Conservation (phyloP, 1,140 invertebrate genomes). For the Palaemon carinicauda region DNA sequence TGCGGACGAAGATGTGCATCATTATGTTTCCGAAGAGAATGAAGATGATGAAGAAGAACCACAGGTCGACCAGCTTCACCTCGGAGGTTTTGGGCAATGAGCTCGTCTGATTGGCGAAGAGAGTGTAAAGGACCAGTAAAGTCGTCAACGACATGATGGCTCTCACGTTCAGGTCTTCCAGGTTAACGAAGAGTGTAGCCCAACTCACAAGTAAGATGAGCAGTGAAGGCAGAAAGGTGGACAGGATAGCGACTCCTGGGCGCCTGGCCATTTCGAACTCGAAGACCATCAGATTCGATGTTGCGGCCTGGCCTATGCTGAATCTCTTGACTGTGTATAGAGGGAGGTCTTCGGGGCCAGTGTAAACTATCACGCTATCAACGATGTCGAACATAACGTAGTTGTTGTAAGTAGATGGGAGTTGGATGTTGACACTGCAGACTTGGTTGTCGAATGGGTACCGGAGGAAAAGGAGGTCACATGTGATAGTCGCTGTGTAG, state of each 20-base stretch:
- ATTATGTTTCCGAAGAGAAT: constrained; percentile 39
- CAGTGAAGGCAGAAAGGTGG: constrained; percentile 37
- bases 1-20: constrained; percentile 23
- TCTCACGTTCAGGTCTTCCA: constrained; percentile 5
- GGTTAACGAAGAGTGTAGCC: constrained; percentile 24
- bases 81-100: constrained; percentile 22
- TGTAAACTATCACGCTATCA: not conserved
- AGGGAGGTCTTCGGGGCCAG: not conserved
- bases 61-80: constrained; percentile 43
- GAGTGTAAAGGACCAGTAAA: constrained; percentile 49
- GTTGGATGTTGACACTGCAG: constrained; percentile 3
- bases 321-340: constrained; percentile 1
- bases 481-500: constrained; percentile 24
- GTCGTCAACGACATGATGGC: constrained; percentile 45
- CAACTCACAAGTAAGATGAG: constrained; percentile 16
- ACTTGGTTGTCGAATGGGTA: constrained; percentile 33
- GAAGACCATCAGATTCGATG: not conserved
- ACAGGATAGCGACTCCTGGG: constrained; percentile 8
- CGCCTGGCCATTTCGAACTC: not conserved
- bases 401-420: not conserved
- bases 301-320: not conserved
- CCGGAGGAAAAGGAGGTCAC: constrained; percentile 7
- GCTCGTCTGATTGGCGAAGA: constrained; percentile 35
- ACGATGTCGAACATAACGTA: not conserved
- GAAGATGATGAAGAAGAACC: constrained; percentile 44